Base-by-base conservation (phyloP, 2,888 invertebrate species). In the Epinotia brunnichana region DNA sequence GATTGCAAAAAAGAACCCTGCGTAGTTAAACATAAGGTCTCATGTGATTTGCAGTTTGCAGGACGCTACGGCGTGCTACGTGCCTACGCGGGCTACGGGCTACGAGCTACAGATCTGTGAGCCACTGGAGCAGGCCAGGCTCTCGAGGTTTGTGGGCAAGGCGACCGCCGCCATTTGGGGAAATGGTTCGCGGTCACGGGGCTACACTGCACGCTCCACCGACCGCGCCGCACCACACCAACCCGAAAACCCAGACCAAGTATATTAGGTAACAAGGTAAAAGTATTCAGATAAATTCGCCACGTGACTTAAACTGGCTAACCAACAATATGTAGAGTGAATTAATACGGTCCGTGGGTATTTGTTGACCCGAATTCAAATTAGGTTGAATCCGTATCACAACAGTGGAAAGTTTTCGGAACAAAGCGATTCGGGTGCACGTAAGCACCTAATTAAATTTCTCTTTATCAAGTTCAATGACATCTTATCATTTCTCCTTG, bases 401-500 rank as follows among this genome's bases (percentile, higher is more conserved):
- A 72, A 71, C 69, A 68, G 74, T 73, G 75, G 74, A 76, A 77
- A 74, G 63, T 77, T 78, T 77, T 75, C 51, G 73, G 69, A 74
- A 72, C 68, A 71, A 74, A 70, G 62, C 62, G 41, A 63, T 69
- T 73, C 67, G 68, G 68, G 69, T 66, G 51, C 60, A 70, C 75
- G 75, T 73, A 67, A 73, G 73, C 67, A 41, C 73, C 74, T 69
- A 75, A 77, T 80, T 78, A 74, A 84, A 83, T 84, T 85, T 83
- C 77, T 82, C 80, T 83, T 87, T 88, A 88, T 88, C 86, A 88
- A 88, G 92, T 90, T 91, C 90, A 88, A 81, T 85, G 88, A 89
- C 91, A 83, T 79, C 83, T 90, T 88, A 92, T 91, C 91, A 79
- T 80, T 82, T 90, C 81, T 80, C 92, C 92, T 92, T 92, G 92